A percentile compares a stretch with the other conserved stretches of the same genome.
These are phyloP conservation scores for Entomobrya multifasciata DNA, from an alignment of 2,888 invertebrate species.

Conservation along the genomic window DNA sequence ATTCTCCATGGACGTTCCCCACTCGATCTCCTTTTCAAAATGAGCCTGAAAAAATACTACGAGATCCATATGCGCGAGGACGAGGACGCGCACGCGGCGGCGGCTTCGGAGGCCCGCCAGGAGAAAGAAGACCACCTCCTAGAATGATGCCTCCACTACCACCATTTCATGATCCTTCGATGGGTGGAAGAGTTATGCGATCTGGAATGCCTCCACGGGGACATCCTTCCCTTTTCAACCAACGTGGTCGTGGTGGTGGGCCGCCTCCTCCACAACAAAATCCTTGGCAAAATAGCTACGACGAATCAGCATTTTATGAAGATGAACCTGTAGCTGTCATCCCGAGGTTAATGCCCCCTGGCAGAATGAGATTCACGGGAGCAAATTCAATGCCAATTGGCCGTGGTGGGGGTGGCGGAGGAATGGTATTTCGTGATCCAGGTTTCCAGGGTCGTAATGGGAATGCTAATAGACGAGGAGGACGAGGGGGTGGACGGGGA, in stretches of 20 bases:
- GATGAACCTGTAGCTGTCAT: constrained; percentile 54
- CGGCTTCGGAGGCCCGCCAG: constrained; percentile 31
- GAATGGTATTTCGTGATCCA: background rate
- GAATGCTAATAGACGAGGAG: constrained; percentile 4
- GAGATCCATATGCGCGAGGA: constrained; percentile 54
- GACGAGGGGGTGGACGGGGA: constrained; percentile 16
- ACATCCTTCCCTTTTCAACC: background rate
- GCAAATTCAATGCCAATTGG: constrained; percentile 56
- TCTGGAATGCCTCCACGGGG: constrained; percentile 26
- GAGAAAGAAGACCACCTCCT: constrained; percentile 15
- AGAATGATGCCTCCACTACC: background rate
- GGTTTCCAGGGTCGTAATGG: background rate
- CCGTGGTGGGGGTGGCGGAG: background rate
- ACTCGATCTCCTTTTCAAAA: background rate
- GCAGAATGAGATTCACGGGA: constrained; percentile 3
- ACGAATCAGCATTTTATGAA: constrained; percentile 61
- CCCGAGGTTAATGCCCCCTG: background rate
- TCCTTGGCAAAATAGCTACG: background rate
- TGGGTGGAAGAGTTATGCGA: constrained; percentile 43
- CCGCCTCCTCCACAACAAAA: constrained; percentile 1
- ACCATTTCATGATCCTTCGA: background rate
- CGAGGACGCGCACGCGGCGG: background rate
- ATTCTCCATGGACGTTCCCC: background rate
- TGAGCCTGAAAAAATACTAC: constrained; percentile 61
- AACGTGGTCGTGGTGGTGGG: background rate